Evolutionary conservation across 2,797 vertebrate genomes (phyloP).

Genomic region (Danio choprae): DNA sequence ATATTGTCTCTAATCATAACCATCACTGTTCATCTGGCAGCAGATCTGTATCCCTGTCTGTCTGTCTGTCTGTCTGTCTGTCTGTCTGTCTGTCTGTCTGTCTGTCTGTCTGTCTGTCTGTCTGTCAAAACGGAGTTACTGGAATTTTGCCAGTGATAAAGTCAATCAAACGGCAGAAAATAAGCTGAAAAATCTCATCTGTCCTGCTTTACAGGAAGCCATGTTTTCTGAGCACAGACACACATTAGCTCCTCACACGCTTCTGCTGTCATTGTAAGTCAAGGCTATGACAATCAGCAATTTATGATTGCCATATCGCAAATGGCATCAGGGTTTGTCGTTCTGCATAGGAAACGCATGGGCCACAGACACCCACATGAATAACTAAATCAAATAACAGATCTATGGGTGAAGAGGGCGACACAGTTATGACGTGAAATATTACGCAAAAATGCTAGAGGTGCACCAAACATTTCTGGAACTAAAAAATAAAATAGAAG

Average conservation of each 20-base stretch:
- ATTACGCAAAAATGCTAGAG: background rate
- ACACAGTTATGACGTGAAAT: background rate
- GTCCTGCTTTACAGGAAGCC: conserved; percentile 59
- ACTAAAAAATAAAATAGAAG: background rate
- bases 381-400: background rate
- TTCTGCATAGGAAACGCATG: conserved; percentile 25
- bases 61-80: no score
- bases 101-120: no score
- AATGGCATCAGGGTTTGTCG: conserved; percentile 51
- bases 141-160: conserved; percentile 54
- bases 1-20: conserved; percentile 18
- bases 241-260: conserved; percentile 1
- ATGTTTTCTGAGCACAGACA: background rate
- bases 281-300: conserved; percentile 42
- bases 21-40: background rate
- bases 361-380: background rate
- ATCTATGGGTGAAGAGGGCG: background rate
- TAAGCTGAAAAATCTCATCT: conserved; percentile 66
- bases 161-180: conserved; percentile 53
- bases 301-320: conserved; percentile 59
- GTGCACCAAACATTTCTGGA: background rate
- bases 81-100: no score
- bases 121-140: conserved; percentile 36
- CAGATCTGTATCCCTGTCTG: background rate
- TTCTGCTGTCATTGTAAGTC: conserved; percentile 57